Evolutionary conservation across 1,140 invertebrate species (phyloP).

Genomic region (Hesperophylax magnus): DNA sequence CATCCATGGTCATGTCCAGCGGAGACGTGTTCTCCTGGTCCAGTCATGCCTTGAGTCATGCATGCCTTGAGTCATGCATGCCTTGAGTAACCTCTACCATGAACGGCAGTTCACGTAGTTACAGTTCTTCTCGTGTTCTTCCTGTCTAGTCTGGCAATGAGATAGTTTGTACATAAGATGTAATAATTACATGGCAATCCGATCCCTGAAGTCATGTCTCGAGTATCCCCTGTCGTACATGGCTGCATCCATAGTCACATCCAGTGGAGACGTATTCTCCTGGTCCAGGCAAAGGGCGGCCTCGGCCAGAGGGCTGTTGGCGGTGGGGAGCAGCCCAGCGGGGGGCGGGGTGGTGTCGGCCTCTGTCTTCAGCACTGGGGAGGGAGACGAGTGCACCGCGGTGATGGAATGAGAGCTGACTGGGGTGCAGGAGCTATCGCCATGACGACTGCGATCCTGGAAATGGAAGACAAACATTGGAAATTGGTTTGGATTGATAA

Average conservation of each 20-base stretch:
- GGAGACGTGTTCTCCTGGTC: constrained; percentile 19
- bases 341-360: constrained; percentile 47
- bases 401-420: constrained; percentile 27
- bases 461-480: neutral
- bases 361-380: constrained; percentile 52
- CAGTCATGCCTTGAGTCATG: too few relatives aligned
- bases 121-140: too few relatives aligned
- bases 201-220: constrained; percentile 25
- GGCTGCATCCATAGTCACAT: neutral
- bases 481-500: too few relatives aligned
- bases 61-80: too few relatives aligned
- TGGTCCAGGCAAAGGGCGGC: neutral
- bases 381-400: constrained; percentile 42
- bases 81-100: neutral
- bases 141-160: neutral
- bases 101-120: neutral
- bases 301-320: neutral
- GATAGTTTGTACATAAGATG: neutral
- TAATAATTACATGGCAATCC: constrained; percentile 19
- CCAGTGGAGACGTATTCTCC: constrained; percentile 9
- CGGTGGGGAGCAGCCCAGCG: neutral
- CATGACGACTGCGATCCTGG: constrained; percentile 38
- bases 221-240: constrained; percentile 12
- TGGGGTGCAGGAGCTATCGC: constrained; percentile 41
- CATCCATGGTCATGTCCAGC: constrained; percentile 1